Evolutionary conservation across 2,113 vertebrate species (phyloP).

Genomic region (Melozone crissalis): DNA sequence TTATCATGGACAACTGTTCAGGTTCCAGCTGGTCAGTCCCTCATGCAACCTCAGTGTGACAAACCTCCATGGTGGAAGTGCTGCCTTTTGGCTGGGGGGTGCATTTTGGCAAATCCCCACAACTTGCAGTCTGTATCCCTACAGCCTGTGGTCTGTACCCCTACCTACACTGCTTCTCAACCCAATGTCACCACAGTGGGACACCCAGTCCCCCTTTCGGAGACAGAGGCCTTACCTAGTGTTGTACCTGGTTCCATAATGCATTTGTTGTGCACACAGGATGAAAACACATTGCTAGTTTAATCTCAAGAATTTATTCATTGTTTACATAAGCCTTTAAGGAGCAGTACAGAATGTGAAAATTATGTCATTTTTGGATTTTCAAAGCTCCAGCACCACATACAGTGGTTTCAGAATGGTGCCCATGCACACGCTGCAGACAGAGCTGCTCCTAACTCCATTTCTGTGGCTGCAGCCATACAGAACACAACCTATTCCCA

Average conservation of each 20-base stretch:
- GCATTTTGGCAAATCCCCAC: not conserved
- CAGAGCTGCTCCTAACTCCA: not conserved
- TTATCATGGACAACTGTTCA: not conserved
- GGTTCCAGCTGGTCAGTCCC: not conserved
- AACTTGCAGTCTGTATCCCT: not conserved
- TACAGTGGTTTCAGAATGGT: not conserved
- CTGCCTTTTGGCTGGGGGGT: not conserved
- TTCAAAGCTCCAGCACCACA: not conserved
- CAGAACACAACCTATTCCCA: not conserved
- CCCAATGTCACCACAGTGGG: not conserved
- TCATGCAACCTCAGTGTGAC: not conserved
- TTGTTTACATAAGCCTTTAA: not conserved
- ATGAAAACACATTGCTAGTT: not conserved
- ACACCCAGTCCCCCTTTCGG: not conserved
- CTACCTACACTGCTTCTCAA: not conserved
- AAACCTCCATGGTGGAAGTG: not conserved
- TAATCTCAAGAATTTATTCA: not conserved
- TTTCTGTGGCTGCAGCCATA: not conserved
- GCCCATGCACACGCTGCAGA: not conserved
- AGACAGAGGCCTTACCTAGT: not conserved
- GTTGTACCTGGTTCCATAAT: not conserved
- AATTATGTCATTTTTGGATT: not conserved
- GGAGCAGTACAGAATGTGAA: not conserved
- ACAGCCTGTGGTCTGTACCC: not conserved
- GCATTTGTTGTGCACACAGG: rapidly evolving